phyloP scores from a whole-genome alignment of 2,797 vertebrate genomes.

The Dromococcyx pavoninus region DNA sequence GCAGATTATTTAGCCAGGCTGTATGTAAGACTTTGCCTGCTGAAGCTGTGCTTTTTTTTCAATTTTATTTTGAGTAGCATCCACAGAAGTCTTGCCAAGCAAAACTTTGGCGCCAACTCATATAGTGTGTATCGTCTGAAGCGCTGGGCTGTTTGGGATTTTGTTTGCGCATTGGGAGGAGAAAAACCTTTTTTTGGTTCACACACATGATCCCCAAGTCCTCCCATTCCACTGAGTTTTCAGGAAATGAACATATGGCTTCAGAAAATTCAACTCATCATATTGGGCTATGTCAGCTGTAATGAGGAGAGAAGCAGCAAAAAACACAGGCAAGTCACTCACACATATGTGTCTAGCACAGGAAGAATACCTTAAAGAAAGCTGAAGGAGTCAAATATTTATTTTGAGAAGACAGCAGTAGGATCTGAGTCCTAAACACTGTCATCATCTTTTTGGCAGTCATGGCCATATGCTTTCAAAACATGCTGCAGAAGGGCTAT shows the following conservation, averaged over 20 bases:
- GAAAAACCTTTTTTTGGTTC: not conserved
- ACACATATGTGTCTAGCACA: not conserved
- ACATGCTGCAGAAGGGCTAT: not conserved
- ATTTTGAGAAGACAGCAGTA: not conserved
- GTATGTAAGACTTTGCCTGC: not conserved
- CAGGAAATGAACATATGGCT: slow-evolving; percentile 28
- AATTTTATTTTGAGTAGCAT: slow-evolving; percentile 7
- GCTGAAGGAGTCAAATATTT: not conserved
- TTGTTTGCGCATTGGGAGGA: not conserved
- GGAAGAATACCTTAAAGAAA: not conserved
- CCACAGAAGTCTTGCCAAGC: slow-evolving; percentile 11
- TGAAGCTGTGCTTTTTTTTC: not conserved
- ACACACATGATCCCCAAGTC: rapidly evolving
- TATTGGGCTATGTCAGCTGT: not conserved
- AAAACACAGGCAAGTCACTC: not conserved
- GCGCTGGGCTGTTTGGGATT: not conserved
- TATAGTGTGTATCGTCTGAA: not conserved
- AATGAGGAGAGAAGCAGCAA: not conserved
- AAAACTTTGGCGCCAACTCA: not conserved
- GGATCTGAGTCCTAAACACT: not conserved
- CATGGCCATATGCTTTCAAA: not conserved
- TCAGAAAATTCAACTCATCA: not conserved
- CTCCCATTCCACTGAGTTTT: not conserved
- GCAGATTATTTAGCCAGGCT: slow-evolving; percentile 14
- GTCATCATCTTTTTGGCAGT: not conserved